Percentiles rank a stretch among this genome's conserved stretches.
These are phyloP conservation scores for Troilus luridus DNA, from an alignment of 2,888 invertebrate species.

Conservation along the genomic window DNA sequence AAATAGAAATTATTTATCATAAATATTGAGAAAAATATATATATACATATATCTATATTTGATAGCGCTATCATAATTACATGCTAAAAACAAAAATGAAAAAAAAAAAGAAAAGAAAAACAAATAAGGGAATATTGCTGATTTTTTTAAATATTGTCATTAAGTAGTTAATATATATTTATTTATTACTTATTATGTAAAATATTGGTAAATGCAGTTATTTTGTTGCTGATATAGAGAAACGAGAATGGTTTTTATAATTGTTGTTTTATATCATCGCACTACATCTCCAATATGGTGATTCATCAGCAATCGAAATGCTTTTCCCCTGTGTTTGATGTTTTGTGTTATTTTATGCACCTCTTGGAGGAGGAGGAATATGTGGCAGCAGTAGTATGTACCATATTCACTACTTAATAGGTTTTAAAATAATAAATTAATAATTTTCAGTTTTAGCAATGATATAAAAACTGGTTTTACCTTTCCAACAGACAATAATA, in stretches of 20 bases:
- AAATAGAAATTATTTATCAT: constrained; percentile 53
- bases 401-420: neutral
- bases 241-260: neutral
- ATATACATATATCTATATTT: constrained; percentile 56
- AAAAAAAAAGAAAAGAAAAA: neutral
- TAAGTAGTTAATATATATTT: neutral
- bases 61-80: constrained; percentile 55
- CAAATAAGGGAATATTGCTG: neutral
- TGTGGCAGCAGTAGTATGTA: neutral
- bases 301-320: neutral
- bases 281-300: neutral
- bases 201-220: neutral
- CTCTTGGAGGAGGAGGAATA: neutral
- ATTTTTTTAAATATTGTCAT: neutral
- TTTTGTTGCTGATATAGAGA: neutral
- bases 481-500: neutral
- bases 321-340: neutral
- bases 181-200: neutral
- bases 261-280: neutral
- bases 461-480: neutral
- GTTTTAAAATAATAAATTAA: neutral
- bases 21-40: constrained; percentile 39
- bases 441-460: neutral
- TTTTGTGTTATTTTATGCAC: neutral
- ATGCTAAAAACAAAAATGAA: constrained; percentile 23